Conservation (phyloP, 1,140 invertebrate species). For the Macrostomum lignano region DNA sequence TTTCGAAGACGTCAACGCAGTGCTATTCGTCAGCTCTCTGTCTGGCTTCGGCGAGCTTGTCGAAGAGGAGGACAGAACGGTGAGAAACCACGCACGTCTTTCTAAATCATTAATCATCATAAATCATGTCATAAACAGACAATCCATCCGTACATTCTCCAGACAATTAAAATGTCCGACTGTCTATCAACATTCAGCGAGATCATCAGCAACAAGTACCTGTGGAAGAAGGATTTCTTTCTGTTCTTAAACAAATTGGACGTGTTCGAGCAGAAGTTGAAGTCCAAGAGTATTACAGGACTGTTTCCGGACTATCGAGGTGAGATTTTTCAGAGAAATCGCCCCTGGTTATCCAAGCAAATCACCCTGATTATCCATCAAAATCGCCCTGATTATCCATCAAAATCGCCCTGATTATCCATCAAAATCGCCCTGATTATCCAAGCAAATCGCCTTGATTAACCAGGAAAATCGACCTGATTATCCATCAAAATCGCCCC, state of each 20-base stretch:
- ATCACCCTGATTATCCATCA: no score
- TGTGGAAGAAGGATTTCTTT: constrained; percentile 15
- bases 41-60: constrained; percentile 17
- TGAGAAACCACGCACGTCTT: constrained; percentile 8
- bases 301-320: no score
- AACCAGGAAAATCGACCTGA: no score
- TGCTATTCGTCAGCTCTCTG: constrained; percentile 24
- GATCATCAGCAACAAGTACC: constrained; percentile 13
- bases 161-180: constrained; percentile 14
- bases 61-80: constrained; percentile 12
- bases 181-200: constrained; percentile 15
- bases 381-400: no score
- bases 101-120: background rate
- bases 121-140: background rate
- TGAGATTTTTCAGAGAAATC: no score
- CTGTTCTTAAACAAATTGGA: constrained; percentile 18
- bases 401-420: no score
- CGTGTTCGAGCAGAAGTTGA: no score
- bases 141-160: constrained; percentile 8
- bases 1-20: constrained; percentile 26
- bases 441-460: no score
- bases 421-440: no score
- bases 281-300: no score
- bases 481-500: no score
- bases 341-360: no score